phyloP scores from a whole-genome alignment of 2,888 invertebrate genomes.

The Polydesmus complanatus region DNA sequence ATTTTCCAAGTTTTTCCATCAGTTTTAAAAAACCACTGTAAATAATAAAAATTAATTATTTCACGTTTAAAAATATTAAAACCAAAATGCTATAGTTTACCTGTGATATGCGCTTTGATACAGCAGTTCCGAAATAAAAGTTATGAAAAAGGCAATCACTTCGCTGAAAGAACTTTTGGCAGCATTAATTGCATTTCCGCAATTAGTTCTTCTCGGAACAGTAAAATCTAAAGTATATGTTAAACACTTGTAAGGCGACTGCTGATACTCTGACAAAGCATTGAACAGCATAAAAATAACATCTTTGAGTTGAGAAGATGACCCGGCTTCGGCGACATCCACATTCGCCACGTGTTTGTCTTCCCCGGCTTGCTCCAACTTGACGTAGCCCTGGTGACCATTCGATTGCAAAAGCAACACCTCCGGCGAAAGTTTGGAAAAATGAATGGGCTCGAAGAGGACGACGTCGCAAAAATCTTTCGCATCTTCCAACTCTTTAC shows the following conservation, averaged over 20 bases:
- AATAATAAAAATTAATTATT: not conserved
- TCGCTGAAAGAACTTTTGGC: not conserved
- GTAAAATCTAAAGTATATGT: not conserved
- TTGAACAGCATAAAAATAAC: not conserved
- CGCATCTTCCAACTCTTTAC: not conserved
- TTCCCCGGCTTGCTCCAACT: not conserved
- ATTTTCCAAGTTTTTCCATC: not conserved
- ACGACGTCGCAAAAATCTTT: slow-evolving; percentile 1
- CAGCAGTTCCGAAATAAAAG: not conserved
- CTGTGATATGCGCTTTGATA: not conserved
- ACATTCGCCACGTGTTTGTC: not conserved
- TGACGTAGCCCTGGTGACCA: not conserved
- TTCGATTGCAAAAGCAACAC: not conserved
- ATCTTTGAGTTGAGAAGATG: not conserved
- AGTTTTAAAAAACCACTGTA: not conserved
- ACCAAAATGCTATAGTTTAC: not conserved
- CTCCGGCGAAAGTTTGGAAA: not conserved
- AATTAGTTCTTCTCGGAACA: not conserved
- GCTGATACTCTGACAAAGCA: not conserved
- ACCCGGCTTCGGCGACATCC: not conserved
- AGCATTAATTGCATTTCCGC: not conserved
- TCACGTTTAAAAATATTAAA: not conserved
- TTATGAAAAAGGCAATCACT: not conserved
- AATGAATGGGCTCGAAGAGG: not conserved
- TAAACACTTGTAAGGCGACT: not conserved